phyloP scores from a whole-genome alignment of 2,797 vertebrate genomes.

The Garrulus glandarius region DNA sequence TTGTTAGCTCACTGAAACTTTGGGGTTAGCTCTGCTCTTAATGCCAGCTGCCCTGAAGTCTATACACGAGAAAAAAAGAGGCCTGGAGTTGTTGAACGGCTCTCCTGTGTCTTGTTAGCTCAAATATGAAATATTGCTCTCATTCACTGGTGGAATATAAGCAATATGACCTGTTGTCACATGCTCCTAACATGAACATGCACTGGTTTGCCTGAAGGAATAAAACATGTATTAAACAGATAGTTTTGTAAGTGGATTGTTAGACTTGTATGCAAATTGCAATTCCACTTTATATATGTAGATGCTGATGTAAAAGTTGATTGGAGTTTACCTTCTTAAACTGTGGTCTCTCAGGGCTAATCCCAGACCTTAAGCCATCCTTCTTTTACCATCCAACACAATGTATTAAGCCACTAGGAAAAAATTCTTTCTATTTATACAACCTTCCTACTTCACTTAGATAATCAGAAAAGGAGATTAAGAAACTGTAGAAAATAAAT shows the following conservation, averaged over 20 bases:
- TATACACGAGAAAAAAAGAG: neutral
- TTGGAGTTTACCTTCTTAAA: neutral
- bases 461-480: neutral
- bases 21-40: neutral
- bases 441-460: neutral
- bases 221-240: neutral
- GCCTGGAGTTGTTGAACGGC: neutral
- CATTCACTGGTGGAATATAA: neutral
- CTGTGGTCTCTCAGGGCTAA: neutral
- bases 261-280: neutral
- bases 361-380: neutral
- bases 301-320: neutral
- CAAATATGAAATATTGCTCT: slow-evolving; percentile 3
- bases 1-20: neutral
- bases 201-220: neutral
- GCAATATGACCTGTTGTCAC: neutral
- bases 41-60: neutral
- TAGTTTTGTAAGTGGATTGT: neutral
- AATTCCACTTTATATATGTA: neutral
- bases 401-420: neutral
- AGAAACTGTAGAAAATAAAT: neutral
- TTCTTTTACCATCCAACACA: neutral
- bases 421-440: neutral
- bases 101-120: slow-evolving; percentile 21
- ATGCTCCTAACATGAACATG: neutral